Conservation (phyloP, 1,140 invertebrate genomes). For the Anastatus disparis region DNA sequence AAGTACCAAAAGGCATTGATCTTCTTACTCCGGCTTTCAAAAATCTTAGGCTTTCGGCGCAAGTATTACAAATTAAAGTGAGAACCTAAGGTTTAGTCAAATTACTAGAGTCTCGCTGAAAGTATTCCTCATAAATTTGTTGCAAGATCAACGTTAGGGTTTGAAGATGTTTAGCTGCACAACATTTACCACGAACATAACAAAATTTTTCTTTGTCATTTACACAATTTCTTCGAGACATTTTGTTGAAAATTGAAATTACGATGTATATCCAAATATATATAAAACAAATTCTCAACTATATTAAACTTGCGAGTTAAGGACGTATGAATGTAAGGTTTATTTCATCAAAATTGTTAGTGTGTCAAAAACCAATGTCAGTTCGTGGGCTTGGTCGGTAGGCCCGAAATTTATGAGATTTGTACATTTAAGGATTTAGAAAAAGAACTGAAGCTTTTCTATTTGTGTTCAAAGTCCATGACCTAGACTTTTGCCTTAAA, state of each 20-base stretch:
- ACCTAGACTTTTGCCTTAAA: too few relatives aligned
- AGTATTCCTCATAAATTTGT: conserved; percentile 40
- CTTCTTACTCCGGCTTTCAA: conserved; percentile 32
- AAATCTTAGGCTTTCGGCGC: conserved; percentile 25
- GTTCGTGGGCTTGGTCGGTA: too few relatives aligned
- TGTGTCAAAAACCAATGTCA: too few relatives aligned
- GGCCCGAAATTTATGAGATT: too few relatives aligned
- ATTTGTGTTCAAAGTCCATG: too few relatives aligned
- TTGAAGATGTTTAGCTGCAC: neutral
- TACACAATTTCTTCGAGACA: neutral
- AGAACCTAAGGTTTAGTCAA: conserved; percentile 42
- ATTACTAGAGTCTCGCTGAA: conserved; percentile 32
- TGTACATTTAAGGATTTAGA: too few relatives aligned
- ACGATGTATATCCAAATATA: too few relatives aligned
- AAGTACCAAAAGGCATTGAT: conserved; percentile 40
- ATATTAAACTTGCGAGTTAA: too few relatives aligned
- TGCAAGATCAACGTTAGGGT: neutral
- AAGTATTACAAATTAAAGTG: conserved; percentile 33
- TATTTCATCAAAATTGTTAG: too few relatives aligned
- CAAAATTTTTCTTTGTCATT: conserved; percentile 39
- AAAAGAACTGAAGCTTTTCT: too few relatives aligned
- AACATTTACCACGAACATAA: conserved; percentile 42
- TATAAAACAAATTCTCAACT: too few relatives aligned
- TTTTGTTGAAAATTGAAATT: neutral
- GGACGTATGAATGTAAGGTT: too few relatives aligned